A percentile compares a stretch with the other conserved stretches of the same genome.
These are phyloP conservation scores for Pangasius larnaudii DNA, from an alignment of 2,797 vertebrate genomes.

Conservation along the genomic window DNA sequence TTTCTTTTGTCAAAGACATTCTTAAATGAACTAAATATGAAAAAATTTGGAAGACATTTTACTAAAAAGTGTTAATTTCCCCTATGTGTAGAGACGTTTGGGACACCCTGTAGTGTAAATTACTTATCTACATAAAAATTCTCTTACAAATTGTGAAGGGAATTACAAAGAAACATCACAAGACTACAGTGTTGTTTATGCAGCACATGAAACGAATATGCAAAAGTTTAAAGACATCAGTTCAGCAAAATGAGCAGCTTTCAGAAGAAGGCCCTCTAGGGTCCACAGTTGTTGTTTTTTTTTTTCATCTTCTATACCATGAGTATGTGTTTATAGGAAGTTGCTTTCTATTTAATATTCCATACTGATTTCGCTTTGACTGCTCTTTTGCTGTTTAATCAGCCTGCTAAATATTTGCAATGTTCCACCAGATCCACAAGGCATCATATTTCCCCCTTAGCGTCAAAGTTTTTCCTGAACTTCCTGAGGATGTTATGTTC, in stretches of 20 bases:
- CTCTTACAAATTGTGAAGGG: constrained; percentile 16
- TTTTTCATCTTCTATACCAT: constrained; percentile 42
- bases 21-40: too few relatives aligned
- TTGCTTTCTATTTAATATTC: constrained; percentile 46
- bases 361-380: constrained; percentile 38
- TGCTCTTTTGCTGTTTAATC: constrained; percentile 43
- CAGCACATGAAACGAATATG: constrained; percentile 40
- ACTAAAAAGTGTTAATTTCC: too few relatives aligned
- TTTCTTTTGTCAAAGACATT: too few relatives aligned
- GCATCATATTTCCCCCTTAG: constrained; percentile 19
- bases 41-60: too few relatives aligned
- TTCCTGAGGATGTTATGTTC: constrained; percentile 48
- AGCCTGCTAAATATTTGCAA: constrained; percentile 53
- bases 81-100: too few relatives aligned
- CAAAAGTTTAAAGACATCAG: constrained; percentile 40
- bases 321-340: constrained; percentile 47
- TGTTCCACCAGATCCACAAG: constrained; percentile 33
- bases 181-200: constrained; percentile 36
- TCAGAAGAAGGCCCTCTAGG: constrained; percentile 38
- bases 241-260: constrained; percentile 51
- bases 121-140: neutral
- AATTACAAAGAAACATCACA: constrained; percentile 40
- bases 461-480: constrained; percentile 42
- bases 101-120: neutral
- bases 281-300: neutral